Conservation (phyloP, 1,140 invertebrate genomes). For the Hormaphis cornu region DNA sequence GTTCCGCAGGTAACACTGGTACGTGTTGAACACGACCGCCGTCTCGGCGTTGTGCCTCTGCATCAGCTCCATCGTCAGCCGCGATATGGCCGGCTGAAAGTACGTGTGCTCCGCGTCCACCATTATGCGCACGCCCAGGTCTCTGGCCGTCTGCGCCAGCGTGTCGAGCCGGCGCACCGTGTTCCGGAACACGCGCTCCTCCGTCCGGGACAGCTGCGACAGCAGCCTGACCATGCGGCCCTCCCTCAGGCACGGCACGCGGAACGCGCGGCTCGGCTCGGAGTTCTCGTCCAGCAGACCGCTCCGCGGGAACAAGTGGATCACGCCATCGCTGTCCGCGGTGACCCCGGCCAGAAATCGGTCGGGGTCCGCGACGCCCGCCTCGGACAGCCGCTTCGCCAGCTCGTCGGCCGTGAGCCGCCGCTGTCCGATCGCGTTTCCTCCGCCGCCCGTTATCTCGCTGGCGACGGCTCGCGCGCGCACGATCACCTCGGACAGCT, state of each 20-base stretch:
- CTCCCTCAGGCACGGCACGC: constrained; percentile 88
- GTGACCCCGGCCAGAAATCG: constrained; percentile 85
- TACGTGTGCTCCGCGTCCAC: constrained; percentile 99
- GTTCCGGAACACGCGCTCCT: constrained; percentile 97
- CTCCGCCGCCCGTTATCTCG: constrained; percentile 64
- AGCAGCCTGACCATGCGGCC: constrained; percentile 70
- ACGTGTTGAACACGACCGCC: constrained; percentile 96
- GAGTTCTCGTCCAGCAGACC: constrained; percentile 86
- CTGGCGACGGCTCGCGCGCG: constrained; percentile 85
- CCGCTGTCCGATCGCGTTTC: constrained; percentile 75
- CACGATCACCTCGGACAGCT: constrained; percentile 95
- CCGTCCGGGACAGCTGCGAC: constrained; percentile 78
- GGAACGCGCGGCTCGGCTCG: constrained; percentile 79
- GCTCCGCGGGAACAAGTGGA: constrained; percentile 96
- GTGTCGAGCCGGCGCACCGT: constrained; percentile 89
- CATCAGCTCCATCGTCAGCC: constrained; percentile 96
- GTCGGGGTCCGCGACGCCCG: constrained; percentile 63
- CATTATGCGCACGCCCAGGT: constrained; percentile 92
- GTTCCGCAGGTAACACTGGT: constrained; percentile 95
- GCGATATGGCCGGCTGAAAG: constrained; percentile 96
- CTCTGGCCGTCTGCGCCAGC: constrained; percentile 81
- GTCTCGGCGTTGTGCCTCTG: constrained; percentile 83
- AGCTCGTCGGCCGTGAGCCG: constrained; percentile 78
- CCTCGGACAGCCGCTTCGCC: constrained; percentile 68
- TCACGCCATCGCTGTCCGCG: constrained; percentile 79